Evolutionary conservation across 2,113 vertebrate species (phyloP), one percentile per base, ranked within the genome.

Genomic region (Dicrurus megarhynchus): DNA sequence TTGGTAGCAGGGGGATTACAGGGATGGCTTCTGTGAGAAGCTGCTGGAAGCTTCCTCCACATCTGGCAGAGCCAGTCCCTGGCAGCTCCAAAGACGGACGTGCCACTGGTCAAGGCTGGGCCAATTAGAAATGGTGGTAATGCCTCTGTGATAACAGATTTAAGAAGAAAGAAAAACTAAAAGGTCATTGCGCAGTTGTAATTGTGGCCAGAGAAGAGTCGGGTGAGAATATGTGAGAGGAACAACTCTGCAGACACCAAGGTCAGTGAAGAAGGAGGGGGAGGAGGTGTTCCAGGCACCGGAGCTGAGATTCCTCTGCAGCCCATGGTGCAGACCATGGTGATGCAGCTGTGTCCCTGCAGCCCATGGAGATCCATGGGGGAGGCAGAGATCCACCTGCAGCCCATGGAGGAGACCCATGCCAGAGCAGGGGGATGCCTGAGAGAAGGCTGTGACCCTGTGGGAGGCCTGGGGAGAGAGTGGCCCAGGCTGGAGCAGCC

Each of bases 191-290:
- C 3, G 4, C 32, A 11, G 18, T n/a, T 56, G 39, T 44, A 74
- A 56, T 28, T 55, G 30, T 1, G 1, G 13, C 52, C 70, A n/a
- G 52, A 61, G 59, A 61, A 39, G 16, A 42, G 39, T 0, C 0
- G 30, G 4, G 22, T 71, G 30, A 55, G 50, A 42, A 6, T 23
- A 18, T n/a, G 50, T 73, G 50, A 33, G 50, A 71, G 22, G 1
- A n/a, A 26, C 37, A 42, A 26, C 30, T 33, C 27, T 55, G 37
- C 69, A 73, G 69, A 73, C 50, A 42, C 50, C 30, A 42, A n/a
- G 70, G 70, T 15, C 70, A n/a, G 30, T 55, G 69, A 30, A 73
- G 69, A 30, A 73, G 50, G 5, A 73, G 50, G 26, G 22, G 37
- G 11, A 33, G 52, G 39, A 73, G 13, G 13, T 27, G 30, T 15